Base-by-base conservation (phyloP, 2,113 vertebrate species). In the Gasterosteus aculeatus region DNA sequence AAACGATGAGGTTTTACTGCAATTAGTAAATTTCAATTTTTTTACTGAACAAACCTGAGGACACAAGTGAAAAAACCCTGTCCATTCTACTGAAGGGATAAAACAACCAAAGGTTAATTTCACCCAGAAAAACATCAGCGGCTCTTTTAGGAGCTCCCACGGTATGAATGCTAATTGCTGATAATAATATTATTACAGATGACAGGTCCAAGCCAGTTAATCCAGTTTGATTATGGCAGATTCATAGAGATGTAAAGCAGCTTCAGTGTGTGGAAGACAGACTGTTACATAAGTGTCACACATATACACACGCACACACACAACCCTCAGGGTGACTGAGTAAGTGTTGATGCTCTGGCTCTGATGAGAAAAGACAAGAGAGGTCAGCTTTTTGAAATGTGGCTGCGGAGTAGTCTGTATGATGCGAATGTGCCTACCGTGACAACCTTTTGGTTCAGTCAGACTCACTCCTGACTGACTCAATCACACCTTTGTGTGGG, bases 341-440 rank as follows among this genome's bases (percentile, higher is more conserved):
- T 49, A 81, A 79, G 76, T 66, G 81, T 35, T 83, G 83, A 68
- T 51, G 82, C 47, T 56, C 39, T 80, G 60, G 54, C 53, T 57
- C 56, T 86, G 72, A 87, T 80, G 60, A 83, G 84, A 78, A 54
- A 73, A 80, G 73, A 91, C 86, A 85, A 18, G 66, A 77, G 77
- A 81, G 87, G 81, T 87, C 84, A 72, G 72, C 76, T 57, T 49
- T 58, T 79, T 46, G 44, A 86, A 69, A 73, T 71, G 76, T 78
- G 10, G 9, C 69, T 10, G 26, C 31, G 26, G 49, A 46, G 18
- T 10, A 62, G 64, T 61, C 19, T 1, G 15, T 11, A 7, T 61
- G 14, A 71, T 82, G 73, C 15, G 11, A 4, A 4, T 0, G 47
- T 19, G 44, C 29, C 67, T 46, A 31, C 57, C 22, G 65, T 58